Evolutionary conservation across 2,888 invertebrate genomes (phyloP).

Genomic region (Cephus sareptanus): DNA sequence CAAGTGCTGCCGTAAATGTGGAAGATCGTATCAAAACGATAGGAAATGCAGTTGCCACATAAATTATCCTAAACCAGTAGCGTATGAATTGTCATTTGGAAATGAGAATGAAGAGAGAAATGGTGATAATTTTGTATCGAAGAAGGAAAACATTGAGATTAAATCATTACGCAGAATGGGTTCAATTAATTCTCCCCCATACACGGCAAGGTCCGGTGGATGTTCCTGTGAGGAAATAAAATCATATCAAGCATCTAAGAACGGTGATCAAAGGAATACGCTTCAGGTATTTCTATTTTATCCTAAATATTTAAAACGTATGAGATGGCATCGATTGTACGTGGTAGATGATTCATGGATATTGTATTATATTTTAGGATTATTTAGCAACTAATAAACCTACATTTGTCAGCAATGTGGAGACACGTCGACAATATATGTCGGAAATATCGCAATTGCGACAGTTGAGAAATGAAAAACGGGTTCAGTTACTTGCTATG

Average conservation of each 20-base stretch:
- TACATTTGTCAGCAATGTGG: constrained; percentile 74
- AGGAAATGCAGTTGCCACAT: constrained; percentile 47
- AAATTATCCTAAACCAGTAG: constrained; percentile 62
- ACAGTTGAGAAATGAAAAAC: constrained; percentile 65
- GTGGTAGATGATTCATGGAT: not conserved
- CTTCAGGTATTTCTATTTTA: constrained; percentile 40
- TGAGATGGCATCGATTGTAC: not conserved
- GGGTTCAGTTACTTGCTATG: constrained; percentile 64
- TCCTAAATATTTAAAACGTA: not conserved
- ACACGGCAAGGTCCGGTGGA: constrained; percentile 28
- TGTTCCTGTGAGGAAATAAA: constrained; percentile 44
- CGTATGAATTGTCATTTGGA: constrained; percentile 65
- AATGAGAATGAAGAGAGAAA: constrained; percentile 34
- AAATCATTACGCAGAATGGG: constrained; percentile 23
- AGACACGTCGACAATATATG: constrained; percentile 68
- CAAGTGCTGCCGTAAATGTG: constrained; percentile 53
- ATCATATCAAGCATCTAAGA: constrained; percentile 18
- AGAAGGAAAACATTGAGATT: constrained; percentile 14
- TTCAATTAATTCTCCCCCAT: constrained; percentile 23
- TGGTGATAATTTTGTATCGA: constrained; percentile 14
- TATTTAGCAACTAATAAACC: constrained; percentile 78
- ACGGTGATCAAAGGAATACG: constrained; percentile 32
- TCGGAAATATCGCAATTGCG: constrained; percentile 66
- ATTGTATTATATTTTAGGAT: constrained; percentile 69
- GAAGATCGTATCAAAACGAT: constrained; percentile 46